These are phyloP conservation scores for Leptobrachium leishanense DNA, from an alignment of 2,113 vertebrate genomes.

Conservation along the genomic window DNA sequence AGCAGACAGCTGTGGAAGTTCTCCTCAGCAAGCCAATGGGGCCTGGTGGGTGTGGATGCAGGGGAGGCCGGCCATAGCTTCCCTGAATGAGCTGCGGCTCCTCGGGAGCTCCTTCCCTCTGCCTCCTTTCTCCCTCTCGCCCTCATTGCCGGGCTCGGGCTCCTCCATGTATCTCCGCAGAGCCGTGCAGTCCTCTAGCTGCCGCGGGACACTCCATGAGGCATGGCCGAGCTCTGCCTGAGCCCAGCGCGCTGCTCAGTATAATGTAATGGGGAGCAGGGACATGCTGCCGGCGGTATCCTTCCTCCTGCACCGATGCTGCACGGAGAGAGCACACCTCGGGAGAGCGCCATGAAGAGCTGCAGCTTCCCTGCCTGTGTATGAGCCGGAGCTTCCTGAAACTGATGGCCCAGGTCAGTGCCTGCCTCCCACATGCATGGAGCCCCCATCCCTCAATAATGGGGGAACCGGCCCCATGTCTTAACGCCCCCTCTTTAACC, in stretches of 20 bases:
- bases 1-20: slow-evolving; percentile 2
- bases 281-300: neutral
- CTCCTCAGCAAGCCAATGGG: slow-evolving; percentile 1
- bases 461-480: neutral
- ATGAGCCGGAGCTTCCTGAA: neutral
- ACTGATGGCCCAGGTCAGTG: neutral
- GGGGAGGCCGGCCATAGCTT: neutral
- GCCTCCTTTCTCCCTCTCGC: neutral
- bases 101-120: slow-evolving; percentile 3
- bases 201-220: neutral
- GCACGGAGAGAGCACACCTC: neutral
- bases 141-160: neutral
- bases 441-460: neutral
- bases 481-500: too few species aligned
- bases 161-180: neutral
- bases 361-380: neutral
- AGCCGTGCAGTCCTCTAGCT: neutral
- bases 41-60: neutral
- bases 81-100: slow-evolving; percentile 10
- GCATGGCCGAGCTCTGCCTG: neutral
- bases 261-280: neutral
- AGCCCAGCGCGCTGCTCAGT: neutral
- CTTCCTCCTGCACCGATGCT: neutral
- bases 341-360: slow-evolving; percentile 11
- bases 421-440: neutral